These are phyloP conservation scores for Setophaga kirtlandii DNA, from an alignment of 2,113 vertebrate species.

Conservation along the genomic window DNA sequence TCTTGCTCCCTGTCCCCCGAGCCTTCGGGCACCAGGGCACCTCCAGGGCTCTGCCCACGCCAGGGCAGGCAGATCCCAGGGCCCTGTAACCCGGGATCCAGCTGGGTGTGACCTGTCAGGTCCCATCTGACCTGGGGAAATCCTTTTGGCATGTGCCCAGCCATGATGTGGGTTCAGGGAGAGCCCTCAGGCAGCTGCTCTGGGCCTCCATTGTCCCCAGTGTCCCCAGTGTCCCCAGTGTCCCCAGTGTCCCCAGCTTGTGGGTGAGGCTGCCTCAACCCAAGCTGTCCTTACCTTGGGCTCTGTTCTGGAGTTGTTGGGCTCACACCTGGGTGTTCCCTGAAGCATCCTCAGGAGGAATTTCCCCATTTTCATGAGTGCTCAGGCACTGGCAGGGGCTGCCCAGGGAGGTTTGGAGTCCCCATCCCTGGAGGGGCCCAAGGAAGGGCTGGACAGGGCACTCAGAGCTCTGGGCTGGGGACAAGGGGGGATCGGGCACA, in stretches of 20 bases:
- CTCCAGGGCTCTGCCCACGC: neutral
- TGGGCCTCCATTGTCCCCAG: neutral
- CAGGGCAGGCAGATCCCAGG: neutral
- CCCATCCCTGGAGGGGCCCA: neutral
- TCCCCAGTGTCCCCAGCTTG: no score
- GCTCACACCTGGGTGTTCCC: accelerated
- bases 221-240: no score
- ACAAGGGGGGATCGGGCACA: neutral
- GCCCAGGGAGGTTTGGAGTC: neutral
- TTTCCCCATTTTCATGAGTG: neutral
- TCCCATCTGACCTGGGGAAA: neutral
- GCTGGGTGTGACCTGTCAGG: neutral
- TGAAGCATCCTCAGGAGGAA: neutral
- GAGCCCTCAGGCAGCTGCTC: neutral
- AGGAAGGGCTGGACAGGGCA: accelerated
- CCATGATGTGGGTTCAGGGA: neutral
- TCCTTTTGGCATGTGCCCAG: neutral
- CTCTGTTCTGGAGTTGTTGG: neutral
- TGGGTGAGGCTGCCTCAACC: neutral
- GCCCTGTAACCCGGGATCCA: neutral
- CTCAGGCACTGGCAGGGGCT: no score
- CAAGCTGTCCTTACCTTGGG: neutral
- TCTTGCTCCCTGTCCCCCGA: neutral
- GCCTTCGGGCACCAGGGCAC: neutral
- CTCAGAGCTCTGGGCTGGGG: neutral